Conservation (phyloP, 2,888 invertebrate species). For the Abrostola tripartita region DNA sequence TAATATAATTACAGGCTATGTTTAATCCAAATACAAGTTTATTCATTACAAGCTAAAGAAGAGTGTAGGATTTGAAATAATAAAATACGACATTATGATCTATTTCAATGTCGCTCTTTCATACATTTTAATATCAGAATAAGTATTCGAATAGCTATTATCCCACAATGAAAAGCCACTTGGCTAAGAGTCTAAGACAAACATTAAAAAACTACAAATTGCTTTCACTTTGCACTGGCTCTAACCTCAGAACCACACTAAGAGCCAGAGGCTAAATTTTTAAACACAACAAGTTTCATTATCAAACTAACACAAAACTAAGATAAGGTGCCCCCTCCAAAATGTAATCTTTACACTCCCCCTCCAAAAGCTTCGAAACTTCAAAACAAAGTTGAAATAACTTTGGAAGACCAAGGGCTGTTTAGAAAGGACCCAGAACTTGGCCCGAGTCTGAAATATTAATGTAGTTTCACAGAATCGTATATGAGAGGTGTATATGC, state of each 20-base stretch:
- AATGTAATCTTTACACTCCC: slow-evolving; percentile 84
- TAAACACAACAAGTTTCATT: slow-evolving; percentile 63
- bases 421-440: slow-evolving; percentile 87
- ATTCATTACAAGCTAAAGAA: no score
- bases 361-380: slow-evolving; percentile 75
- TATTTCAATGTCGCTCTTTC: no score
- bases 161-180: background rate
- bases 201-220: background rate
- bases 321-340: slow-evolving; percentile 80
- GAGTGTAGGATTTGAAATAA: no score
- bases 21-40: no score
- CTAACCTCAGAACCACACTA: slow-evolving; percentile 6
- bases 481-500: slow-evolving; percentile 80
- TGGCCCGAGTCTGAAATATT: slow-evolving; percentile 84
- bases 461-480: slow-evolving; percentile 87
- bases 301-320: slow-evolving; percentile 77
- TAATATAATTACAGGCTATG: no score
- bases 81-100: no score
- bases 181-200: background rate
- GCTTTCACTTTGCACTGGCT: background rate
- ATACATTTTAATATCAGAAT: no score
- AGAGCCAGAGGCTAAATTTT: slow-evolving; percentile 41
- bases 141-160: background rate
- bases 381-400: slow-evolving; percentile 85
- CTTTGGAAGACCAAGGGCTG: slow-evolving; percentile 88